These are phyloP conservation scores for Ylistrum balloti DNA, from an alignment of 1,140 invertebrate genomes.

Conservation along the genomic window DNA sequence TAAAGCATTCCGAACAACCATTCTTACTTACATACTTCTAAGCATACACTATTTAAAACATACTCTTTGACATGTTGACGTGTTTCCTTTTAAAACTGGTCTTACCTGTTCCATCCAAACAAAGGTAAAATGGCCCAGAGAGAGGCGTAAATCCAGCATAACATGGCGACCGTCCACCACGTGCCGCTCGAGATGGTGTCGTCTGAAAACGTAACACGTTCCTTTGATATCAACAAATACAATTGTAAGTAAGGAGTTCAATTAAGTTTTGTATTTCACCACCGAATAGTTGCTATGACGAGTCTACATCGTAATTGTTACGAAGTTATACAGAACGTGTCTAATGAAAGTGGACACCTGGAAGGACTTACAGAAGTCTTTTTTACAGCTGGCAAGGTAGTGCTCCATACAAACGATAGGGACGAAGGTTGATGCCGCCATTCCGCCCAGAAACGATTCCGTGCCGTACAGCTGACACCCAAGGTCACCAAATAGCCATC, in stretches of 20 bases:
- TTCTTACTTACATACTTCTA: too few relatives aligned
- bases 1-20: too few relatives aligned
- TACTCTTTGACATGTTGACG: too few relatives aligned
- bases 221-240: too few relatives aligned
- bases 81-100: background rate
- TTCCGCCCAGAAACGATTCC: conserved; percentile 80
- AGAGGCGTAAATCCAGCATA: conserved; percentile 63
- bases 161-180: conserved; percentile 57
- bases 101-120: conserved; percentile 74
- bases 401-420: conserved; percentile 80
- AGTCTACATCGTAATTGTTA: too few relatives aligned
- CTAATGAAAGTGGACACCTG: too few relatives aligned
- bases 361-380: conserved; percentile 66
- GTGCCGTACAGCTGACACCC: conserved; percentile 82
- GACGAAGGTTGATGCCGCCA: conserved; percentile 78
- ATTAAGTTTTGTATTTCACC: too few relatives aligned
- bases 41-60: too few relatives aligned
- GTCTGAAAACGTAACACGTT: conserved; percentile 47
- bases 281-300: too few relatives aligned
- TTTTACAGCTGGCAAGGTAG: conserved; percentile 68
- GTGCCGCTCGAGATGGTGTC: conserved; percentile 51
- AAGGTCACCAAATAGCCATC: conserved; percentile 80
- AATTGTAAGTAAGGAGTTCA: too few relatives aligned
- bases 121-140: conserved; percentile 71
- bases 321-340: too few relatives aligned